These are phyloP conservation scores for Equus quagga DNA, from an alignment of 2,113 vertebrate genomes.

Conservation along the genomic window DNA sequence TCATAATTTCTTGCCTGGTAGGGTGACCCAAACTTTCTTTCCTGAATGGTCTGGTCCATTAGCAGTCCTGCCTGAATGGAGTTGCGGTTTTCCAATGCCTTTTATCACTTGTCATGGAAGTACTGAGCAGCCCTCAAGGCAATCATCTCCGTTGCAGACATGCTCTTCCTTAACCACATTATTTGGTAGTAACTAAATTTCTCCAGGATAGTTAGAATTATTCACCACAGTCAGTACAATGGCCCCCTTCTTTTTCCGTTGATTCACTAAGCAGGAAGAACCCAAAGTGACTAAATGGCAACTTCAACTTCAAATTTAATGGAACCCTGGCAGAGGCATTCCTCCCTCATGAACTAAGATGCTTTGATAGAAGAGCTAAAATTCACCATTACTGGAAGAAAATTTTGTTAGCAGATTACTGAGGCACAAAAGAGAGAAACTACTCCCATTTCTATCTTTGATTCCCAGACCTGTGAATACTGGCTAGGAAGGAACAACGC, in stretches of 20 bases:
- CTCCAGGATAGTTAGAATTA: not conserved
- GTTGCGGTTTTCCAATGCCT: not conserved
- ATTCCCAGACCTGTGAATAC: not conserved
- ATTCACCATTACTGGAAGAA: not conserved
- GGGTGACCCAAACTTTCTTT: not conserved
- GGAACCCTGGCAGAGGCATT: not conserved
- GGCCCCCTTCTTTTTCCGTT: not conserved
- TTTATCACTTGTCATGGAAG: not conserved
- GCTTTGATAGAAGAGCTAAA: not conserved
- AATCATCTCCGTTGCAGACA: not conserved
- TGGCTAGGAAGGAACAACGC: not conserved
- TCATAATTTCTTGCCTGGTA: not conserved
- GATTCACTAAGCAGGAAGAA: not conserved
- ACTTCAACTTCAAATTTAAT: constrained; percentile 24
- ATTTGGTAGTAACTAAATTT: not conserved
- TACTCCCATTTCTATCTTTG: not conserved
- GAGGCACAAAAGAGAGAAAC: not conserved
- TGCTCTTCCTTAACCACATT: not conserved
- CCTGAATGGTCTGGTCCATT: not conserved
- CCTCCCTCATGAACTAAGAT: not conserved
- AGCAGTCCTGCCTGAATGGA: not conserved
- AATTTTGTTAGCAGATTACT: not conserved
- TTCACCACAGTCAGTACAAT: not conserved
- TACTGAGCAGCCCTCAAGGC: not conserved
- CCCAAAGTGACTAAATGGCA: not conserved